Evolutionary conservation across 1,140 invertebrate species (phyloP).

Genomic region (Drosophila virilis): DNA sequence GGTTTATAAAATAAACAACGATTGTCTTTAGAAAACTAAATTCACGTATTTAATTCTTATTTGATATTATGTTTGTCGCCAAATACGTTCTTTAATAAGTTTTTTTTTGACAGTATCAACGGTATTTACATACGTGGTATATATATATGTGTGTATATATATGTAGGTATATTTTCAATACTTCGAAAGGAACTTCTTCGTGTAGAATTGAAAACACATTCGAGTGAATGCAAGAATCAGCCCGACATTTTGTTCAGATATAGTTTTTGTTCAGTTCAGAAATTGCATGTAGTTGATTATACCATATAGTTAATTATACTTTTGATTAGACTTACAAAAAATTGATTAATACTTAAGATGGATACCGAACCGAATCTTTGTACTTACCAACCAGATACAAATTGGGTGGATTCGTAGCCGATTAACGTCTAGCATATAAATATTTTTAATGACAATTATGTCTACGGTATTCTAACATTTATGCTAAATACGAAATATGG

Average conservation of each 20-base stretch:
- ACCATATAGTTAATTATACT: not conserved
- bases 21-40: constrained; percentile 83
- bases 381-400: constrained; percentile 13
- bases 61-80: constrained; percentile 48
- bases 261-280: constrained; percentile 46
- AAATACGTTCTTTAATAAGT: constrained; percentile 13
- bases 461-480: not conserved
- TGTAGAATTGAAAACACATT: constrained; percentile 55
- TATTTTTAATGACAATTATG: no score
- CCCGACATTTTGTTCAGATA: constrained; percentile 50
- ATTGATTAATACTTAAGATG: constrained; percentile 23
- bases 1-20: constrained; percentile 70
- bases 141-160: constrained; percentile 32
- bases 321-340: constrained; percentile 25
- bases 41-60: constrained; percentile 69
- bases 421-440: no score
- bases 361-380: not conserved
- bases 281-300: constrained; percentile 32
- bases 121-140: constrained; percentile 28
- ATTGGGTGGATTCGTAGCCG: not conserved
- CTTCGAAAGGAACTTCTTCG: constrained; percentile 51
- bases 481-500: not conserved
- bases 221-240: constrained; percentile 54
- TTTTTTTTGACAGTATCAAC: constrained; percentile 11
- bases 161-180: constrained; percentile 18